A percentile compares a stretch with the other conserved stretches of the same genome.
phyloP scores from a whole-genome alignment of 2,888 invertebrate genomes.

The Piscicola geometra region DNA sequence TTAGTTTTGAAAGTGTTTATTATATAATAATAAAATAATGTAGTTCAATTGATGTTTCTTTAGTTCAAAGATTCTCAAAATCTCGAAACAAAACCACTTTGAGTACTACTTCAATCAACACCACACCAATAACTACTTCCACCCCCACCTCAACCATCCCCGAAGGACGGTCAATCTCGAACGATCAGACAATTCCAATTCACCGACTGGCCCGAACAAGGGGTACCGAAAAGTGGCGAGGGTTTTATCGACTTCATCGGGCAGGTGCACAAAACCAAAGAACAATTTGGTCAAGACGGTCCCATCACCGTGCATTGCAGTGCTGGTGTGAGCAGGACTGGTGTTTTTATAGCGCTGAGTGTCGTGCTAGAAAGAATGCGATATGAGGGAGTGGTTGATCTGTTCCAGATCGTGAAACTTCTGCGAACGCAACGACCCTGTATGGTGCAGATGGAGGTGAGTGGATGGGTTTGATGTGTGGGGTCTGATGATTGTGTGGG shows the following conservation, averaged over 20 bases:
- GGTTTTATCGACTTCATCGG: conserved; percentile 99
- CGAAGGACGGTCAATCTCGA: conserved; percentile 83
- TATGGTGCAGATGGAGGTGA: conserved; percentile 98
- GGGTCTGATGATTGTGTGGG: no score
- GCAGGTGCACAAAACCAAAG: conserved; percentile 98
- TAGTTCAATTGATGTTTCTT: no score
- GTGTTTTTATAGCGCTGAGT: conserved; percentile 94
- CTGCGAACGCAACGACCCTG: conserved; percentile 94
- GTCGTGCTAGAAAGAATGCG: conserved; percentile 98
- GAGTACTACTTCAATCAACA: neutral
- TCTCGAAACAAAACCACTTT: no score
- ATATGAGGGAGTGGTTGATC: conserved; percentile 95
- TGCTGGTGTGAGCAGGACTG: conserved; percentile 95
- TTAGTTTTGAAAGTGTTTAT: neutral
- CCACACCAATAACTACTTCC: neutral
- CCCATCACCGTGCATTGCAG: conserved; percentile 98
- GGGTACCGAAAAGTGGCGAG: conserved; percentile 94
- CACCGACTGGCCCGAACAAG: conserved; percentile 61
- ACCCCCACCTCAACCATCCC: neutral
- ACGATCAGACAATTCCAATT: conserved; percentile 58
- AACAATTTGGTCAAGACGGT: conserved; percentile 98
- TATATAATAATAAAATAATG: neutral
- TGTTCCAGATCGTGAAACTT: conserved; percentile 97
- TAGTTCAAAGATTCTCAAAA: neutral
- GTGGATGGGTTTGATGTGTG: conserved; percentile 34